Base-by-base conservation (phyloP, 92 coral and sea anemone genomes). In the Isaurus tuberculatus region DNA sequence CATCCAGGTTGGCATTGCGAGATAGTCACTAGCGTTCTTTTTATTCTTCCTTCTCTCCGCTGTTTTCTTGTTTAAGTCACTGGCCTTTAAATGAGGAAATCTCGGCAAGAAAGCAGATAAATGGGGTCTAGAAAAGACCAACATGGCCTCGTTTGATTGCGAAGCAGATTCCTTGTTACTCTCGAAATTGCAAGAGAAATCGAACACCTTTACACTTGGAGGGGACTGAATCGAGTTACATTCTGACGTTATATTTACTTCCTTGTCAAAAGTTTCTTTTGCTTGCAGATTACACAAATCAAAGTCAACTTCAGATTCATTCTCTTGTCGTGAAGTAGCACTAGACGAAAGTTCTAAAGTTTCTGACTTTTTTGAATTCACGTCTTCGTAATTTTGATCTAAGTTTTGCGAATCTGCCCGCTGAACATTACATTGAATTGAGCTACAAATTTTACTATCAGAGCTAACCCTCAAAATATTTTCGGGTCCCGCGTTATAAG, bases 21-120 rank as follows among this genome's bases (percentile, higher is more conserved):
- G 55, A 4, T 29, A 4, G 30, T 55, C 51, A 33, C 13, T 69
- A 58, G 67, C 31, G 5, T 48, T 33, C 20, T 19, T 17, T 11
- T 5, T 23, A 22, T 77, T 48, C 15, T 77, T 58, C 34, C 23
- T 30, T 26, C 27, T 77, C 14, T 58, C 23, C 4, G 32, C 25
- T 29, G 23, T 33, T 43, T 22, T 77, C 22, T 33, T 64, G n/a
- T 77, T 57, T 7, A 11, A 13, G 4, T 19, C 82, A 26, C 69
- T 11, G 20, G 82, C 82, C 30, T 77, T 77, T 42, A 77, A 61
- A 58, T 77, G 82, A 23, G 82, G 82, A 58, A 77, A 77, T 34
- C 82, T 77, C 51, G 82, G 33, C 30, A 67, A 58, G 14, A 77
- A 77, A 22, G 82, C 69, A 0, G 82, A 58, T 63, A 58, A n/a